Base-by-base conservation (phyloP, 2,797 vertebrate species). In the Austrolebias charrua region DNA sequence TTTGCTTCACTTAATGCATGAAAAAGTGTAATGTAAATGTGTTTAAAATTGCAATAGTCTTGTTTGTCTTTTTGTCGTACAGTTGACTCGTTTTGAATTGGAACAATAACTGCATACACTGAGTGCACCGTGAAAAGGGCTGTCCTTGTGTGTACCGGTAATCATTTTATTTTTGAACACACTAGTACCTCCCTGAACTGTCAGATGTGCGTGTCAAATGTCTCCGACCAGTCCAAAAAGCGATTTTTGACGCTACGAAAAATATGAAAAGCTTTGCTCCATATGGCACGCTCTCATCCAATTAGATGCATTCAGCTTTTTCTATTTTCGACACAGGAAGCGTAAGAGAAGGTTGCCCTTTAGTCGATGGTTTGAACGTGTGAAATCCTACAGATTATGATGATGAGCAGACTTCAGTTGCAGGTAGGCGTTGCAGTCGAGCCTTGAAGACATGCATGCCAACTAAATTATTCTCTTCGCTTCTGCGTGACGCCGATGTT, bases 321-420 rank as follows among this genome's bases (percentile, higher is more conserved):
- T 85, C 82, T 80, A 81, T 81, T 86, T 91, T 38, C 60, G 51
- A 46, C 66, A 78, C 76, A 86, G 78, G 73, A 87, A 83, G 69
- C 73, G 80, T 82, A 78, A 75, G 71, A 83, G 78, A 84, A 86
- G 78, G 82, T 83, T 75, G 81, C 67, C 86, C 81, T 90, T 90
- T 86, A 84, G 81, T 85, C 63, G 16, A 75, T 65, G 81, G 86
- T 38, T 88, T 86, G 60, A 83, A 82, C 16, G 81, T 88, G 87
- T 86, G 81, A 86, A 84, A 84, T 86, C 84, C 66, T 69, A 65
- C 79, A 69, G 83, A 78, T 83, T 76, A 75, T 71, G 61, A 75
- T 19, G 51, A 69, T 54, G 15, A 35, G 76, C 79, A 84, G 73
- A 84, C 76, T 76, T 81, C 69, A 75, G 80, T 78, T 82, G 69